A percentile compares a stretch with the other conserved stretches of the same genome.
These are phyloP conservation scores for Argyresthia albistria DNA, from an alignment of 2,888 invertebrate genomes.

Conservation along the genomic window DNA sequence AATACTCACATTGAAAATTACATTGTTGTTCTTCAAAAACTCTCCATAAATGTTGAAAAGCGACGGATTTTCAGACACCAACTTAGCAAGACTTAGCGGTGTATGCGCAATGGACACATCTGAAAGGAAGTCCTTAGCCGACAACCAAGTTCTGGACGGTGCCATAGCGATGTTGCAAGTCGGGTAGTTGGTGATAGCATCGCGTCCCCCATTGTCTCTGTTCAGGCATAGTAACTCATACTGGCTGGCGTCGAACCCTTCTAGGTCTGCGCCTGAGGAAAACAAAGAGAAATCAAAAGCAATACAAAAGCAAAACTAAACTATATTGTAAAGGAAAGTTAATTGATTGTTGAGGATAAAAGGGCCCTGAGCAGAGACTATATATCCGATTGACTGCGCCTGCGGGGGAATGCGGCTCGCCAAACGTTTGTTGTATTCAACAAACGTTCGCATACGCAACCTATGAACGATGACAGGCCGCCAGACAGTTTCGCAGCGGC, in stretches of 20 bases:
- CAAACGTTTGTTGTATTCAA: too few relatives aligned
- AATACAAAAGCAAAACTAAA: too few relatives aligned
- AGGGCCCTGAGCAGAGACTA: too few relatives aligned
- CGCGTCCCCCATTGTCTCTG: conserved; percentile 62
- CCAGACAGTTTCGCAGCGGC: too few relatives aligned
- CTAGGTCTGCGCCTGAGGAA: conserved; percentile 70
- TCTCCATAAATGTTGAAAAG: conserved; percentile 78
- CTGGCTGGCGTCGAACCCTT: conserved; percentile 62
- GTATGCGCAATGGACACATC: conserved; percentile 78
- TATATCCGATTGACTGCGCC: too few relatives aligned
- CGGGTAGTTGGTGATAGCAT: conserved; percentile 59
- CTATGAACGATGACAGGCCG: too few relatives aligned
- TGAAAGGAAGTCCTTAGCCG: conserved; percentile 56
- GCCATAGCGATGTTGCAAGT: conserved; percentile 75
- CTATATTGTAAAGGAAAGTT: too few relatives aligned
- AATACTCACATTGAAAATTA: conserved; percentile 57
- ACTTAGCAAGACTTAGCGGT: conserved; percentile 69
- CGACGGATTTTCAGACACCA: conserved; percentile 69
- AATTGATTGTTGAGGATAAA: too few relatives aligned
- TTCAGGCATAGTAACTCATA: conserved; percentile 76
- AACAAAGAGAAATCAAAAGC: not conserved
- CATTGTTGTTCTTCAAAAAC: conserved; percentile 61
- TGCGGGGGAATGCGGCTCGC: too few relatives aligned
- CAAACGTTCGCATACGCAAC: too few relatives aligned
- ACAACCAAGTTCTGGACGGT: conserved; percentile 71